Percentiles rank a stretch among this genome's conserved stretches.
Evolutionary conservation across 2,888 invertebrate genomes (phyloP).

Genomic region (Epinotia ramella): DNA sequence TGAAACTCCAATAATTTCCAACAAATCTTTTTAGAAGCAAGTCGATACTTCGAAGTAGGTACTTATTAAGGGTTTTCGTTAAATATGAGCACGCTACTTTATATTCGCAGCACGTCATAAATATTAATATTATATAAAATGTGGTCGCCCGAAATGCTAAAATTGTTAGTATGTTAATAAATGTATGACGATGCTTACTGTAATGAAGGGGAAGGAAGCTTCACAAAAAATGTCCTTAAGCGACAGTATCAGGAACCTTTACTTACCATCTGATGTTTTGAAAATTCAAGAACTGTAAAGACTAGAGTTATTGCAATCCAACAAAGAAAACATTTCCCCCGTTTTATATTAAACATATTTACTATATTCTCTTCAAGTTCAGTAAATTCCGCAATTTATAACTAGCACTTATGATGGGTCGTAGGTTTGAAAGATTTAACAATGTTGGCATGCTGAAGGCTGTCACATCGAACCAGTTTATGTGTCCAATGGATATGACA

Average conservation of each 20-base stretch:
- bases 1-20: background rate
- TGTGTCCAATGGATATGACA: too few species aligned
- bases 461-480: too few species aligned
- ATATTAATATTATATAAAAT: constrained; percentile 28
- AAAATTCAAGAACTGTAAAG: too few species aligned
- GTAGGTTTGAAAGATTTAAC: too few species aligned
- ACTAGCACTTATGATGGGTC: too few species aligned
- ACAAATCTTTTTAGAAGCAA: background rate
- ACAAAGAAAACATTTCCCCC: too few species aligned
- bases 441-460: too few species aligned
- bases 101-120: constrained; percentile 26
- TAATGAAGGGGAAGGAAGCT: constrained; percentile 22
- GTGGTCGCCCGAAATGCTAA: constrained; percentile 7
- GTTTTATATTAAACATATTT: too few species aligned
- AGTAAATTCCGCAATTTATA: too few species aligned
- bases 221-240: constrained; percentile 17
- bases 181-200: constrained; percentile 23
- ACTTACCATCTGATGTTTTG: constrained; percentile 1
- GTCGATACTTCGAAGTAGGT: background rate
- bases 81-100: constrained; percentile 28
- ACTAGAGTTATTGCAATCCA: too few species aligned
- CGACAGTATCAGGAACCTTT: background rate
- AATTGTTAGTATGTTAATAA: constrained; percentile 40
- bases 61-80: constrained; percentile 15
- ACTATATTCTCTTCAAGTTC: too few species aligned